Evolutionary conservation across 2,113 vertebrate genomes (phyloP), one percentile per base, ranked within the genome.

Genomic region (Mugil cephalus): DNA sequence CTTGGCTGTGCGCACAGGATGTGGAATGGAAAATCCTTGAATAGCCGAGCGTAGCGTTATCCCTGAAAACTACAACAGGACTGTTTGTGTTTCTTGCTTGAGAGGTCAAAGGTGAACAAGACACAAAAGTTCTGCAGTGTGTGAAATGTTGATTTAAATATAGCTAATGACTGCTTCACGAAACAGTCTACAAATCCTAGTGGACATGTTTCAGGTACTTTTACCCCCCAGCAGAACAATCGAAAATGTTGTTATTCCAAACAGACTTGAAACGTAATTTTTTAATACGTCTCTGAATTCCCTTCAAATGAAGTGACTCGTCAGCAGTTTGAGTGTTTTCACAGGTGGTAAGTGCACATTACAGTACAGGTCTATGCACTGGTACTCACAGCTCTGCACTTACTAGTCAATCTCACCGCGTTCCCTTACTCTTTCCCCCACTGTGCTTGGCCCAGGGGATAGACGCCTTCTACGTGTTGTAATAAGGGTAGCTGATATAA

Each of bases 401-500:
- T 61, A 70, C 76, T 63, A 62, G 75, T 79, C 84, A 87, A 86
- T 91, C 80, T 79, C 68, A 63, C 73, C 56, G 45, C 89, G 88
- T 90, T 90, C 69, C 74, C 80, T 87, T 79, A 82, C 74, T 80
- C 85, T 79, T 77, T 84, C 89, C 91, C 87, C 89, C 82, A 81
- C 89, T 88, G 84, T 82, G 89, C 74, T 71, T 80, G 68, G 72
- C 94, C 87, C 88, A 62, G 51, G 91, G 92, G 91, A 92, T 54
- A 55, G 68, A 76, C 69, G 77, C 85, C 78, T 91, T 90, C 77
- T 85, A 89, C 86, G 86, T 91, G 91, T 91, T 91, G 90, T 92
- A 93, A 93, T 92, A 92, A 93, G 90, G 93, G 82, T 87, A 85
- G 89, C 91, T 93, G 94, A 94, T 94, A 93, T 92, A 92, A 92